Conservation (phyloP, 2,888 invertebrate genomes). For the Hofmannophila pseudospretella region DNA sequence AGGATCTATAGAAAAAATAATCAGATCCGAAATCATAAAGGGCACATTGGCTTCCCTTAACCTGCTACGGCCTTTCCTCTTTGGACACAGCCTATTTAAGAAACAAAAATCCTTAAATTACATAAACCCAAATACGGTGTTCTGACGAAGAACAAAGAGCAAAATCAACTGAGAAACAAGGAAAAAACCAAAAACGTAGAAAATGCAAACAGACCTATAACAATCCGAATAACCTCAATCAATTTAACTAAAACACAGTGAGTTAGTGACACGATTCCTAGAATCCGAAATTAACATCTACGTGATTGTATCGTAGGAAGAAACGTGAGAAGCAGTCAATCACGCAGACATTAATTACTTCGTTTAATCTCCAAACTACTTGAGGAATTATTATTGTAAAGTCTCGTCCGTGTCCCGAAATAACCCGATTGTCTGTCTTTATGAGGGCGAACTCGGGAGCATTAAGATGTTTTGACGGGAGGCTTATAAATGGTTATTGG, state of each 20-base stretch:
- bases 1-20: too few species aligned
- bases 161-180: too few species aligned
- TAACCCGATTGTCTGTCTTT: slow-evolving; percentile 46
- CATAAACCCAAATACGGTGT: too few species aligned
- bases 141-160: too few species aligned
- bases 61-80: too few species aligned
- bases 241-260: too few species aligned
- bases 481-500: slow-evolving; percentile 53
- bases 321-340: slow-evolving; percentile 52
- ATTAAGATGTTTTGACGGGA: slow-evolving; percentile 54
- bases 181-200: too few species aligned
- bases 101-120: too few species aligned
- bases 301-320: slow-evolving; percentile 18
- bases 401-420: slow-evolving; percentile 44
- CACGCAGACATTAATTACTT: slow-evolving; percentile 58
- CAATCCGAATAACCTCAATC: neutral
- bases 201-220: too few species aligned
- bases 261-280: neutral
- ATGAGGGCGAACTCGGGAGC: slow-evolving; percentile 21
- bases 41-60: too few species aligned
- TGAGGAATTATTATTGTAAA: slow-evolving; percentile 39
- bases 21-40: too few species aligned
- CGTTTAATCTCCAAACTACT: slow-evolving; percentile 55
- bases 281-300: slow-evolving; percentile 26
- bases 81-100: too few species aligned